phyloP scores from a whole-genome alignment of 2,888 invertebrate species.

The Charanyca ferruginea region DNA sequence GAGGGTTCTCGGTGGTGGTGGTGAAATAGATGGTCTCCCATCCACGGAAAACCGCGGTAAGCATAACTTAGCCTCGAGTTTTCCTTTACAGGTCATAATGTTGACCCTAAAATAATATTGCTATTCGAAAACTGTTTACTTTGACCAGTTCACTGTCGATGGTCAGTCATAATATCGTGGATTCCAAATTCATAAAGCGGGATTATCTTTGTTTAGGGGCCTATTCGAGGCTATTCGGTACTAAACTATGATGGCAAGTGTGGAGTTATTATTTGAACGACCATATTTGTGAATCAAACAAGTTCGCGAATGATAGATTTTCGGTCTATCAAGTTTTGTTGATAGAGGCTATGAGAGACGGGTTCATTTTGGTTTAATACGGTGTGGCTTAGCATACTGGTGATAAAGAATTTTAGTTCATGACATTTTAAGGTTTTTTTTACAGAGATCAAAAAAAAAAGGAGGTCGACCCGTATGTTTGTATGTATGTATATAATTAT shows the following conservation, averaged over 20 bases:
- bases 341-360: conserved; percentile 3
- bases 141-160: conserved; percentile 44
- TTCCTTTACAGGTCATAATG: conserved; percentile 28
- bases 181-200: conserved; percentile 68
- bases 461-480: no score
- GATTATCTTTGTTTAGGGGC: conserved; percentile 63
- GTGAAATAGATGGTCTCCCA: no score
- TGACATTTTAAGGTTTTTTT: no score
- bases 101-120: conserved; percentile 50
- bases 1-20: no score
- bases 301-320: conserved; percentile 16
- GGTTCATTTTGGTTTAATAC: background rate
- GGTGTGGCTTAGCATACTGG: background rate
- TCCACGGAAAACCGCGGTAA: no score
- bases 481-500: no score
- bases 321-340: conserved; percentile 31
- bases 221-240: conserved; percentile 32
- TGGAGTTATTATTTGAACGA: conserved; percentile 14
- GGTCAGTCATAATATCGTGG: conserved; percentile 69
- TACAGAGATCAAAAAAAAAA: no score
- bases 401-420: background rate
- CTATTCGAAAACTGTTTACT: conserved; percentile 52
- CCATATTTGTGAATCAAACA: conserved; percentile 43
- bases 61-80: no score
- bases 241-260: conserved; percentile 31